Conservation (phyloP, 1,140 invertebrate genomes). For the Brachionus manjavacas region DNA sequence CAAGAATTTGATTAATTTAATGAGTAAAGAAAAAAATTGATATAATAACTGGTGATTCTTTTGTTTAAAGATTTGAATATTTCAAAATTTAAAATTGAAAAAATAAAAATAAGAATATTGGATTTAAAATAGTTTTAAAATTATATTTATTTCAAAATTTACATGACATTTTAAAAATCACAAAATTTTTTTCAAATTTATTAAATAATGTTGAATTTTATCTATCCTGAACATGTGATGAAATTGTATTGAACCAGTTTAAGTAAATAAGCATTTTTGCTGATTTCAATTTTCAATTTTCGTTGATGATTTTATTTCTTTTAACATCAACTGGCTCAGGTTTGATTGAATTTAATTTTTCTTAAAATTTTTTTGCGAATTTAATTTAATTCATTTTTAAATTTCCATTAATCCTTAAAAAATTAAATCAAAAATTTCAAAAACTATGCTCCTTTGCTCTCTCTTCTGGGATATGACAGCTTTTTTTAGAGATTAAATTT, state of each 20-base stretch:
- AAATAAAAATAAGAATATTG: neutral
- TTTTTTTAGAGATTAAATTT: neutral
- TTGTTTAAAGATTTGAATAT: neutral
- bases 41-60: neutral
- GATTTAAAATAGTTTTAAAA: neutral
- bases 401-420: too few relatives aligned
- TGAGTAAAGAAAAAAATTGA: neutral
- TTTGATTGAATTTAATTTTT: too few relatives aligned
- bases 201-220: neutral
- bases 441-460: slow-evolving; percentile 74
- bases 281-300: too few relatives aligned
- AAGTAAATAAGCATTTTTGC: too few relatives aligned
- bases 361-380: too few relatives aligned
- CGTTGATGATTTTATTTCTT: too few relatives aligned
- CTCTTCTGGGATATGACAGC: neutral
- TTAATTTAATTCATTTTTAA: too few relatives aligned
- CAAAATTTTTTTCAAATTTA: neutral
- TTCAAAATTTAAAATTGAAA: neutral
- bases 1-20: neutral
- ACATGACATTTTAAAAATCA: neutral
- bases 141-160: neutral
- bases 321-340: too few relatives aligned
- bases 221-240: too few relatives aligned
- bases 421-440: slow-evolving; percentile 85
- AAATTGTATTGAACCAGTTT: too few relatives aligned